Base-by-base conservation (phyloP, 2,888 invertebrate genomes). In the Drosophila robusta region DNA sequence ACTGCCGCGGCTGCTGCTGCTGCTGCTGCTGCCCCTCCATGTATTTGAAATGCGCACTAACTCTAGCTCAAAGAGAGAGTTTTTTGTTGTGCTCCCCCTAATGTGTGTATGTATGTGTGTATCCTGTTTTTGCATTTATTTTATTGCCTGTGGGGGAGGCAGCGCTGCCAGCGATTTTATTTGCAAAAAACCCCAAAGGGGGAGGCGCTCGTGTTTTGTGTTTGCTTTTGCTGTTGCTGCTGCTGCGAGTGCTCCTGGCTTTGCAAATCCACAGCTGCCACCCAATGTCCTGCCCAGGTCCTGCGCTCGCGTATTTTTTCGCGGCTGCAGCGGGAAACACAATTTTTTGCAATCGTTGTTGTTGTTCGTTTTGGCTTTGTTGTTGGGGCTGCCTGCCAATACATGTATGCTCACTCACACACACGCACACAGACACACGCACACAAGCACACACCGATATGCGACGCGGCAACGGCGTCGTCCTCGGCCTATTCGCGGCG, bases 41-140 rank as follows among this genome's bases (percentile, higher is more conserved):
- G 69, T 70, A 83, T 90, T 90, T 89, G 89, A 89, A 90, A 87
- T 90, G 90, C 90, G 90, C 90, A 90, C 90, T 89, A 89, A 81
- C 89, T 84, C 83, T 84, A 84, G 80, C 79, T 78, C 80, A 83
- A 73, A 58, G 66, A 72, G 76, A 80, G 80, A 55, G 58, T 60
- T 34, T 29, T 74, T 46, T 51, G 29, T 68, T 64, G 65, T 56
- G 45, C 57, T 61, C 54, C 72, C 66, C 51, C 44, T 36, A 36
- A 47, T 36, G 51, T 66, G 46, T 47, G 44, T 45, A 55, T 56
- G 22, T 65, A 56, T 65, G 74, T 51, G 65, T 44, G 29, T 57
- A 60, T 80, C 68, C 86, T 72, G 85, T 65, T 60, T 78, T 74
- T 74, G 84, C 66, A 82, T 82, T 80, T 78, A 70, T 69, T 73